These are phyloP conservation scores for Deilephila elpenor DNA, from an alignment of 2,888 invertebrate genomes.

Conservation along the genomic window DNA sequence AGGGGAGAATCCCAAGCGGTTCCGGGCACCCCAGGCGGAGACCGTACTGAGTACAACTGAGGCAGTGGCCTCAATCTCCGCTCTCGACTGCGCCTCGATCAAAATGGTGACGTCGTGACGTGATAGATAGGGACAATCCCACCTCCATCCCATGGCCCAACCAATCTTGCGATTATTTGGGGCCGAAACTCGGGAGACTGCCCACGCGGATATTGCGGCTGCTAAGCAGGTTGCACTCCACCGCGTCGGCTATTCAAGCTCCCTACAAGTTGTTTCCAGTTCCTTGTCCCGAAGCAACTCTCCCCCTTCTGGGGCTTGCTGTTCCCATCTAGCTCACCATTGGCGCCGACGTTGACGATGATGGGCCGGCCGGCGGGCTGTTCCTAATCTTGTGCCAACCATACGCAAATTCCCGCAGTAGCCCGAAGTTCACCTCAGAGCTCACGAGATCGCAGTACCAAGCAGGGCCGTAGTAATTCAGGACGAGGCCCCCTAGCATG, in stretches of 20 bases:
- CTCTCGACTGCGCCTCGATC: slow-evolving; percentile 37
- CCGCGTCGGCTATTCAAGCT: no score
- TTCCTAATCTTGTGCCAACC: neutral
- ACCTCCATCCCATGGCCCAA: no score
- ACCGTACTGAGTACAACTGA: slow-evolving; percentile 20
- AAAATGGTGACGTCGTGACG: slow-evolving; percentile 45
- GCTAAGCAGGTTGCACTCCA: no score
- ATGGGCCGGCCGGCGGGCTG: no score
- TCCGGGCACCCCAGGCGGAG: slow-evolving; percentile 36
- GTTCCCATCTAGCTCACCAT: no score
- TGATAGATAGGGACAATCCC: neutral
- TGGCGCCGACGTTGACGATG: neutral
- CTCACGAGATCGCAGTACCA: neutral
- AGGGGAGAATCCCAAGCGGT: slow-evolving; percentile 41
- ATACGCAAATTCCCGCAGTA: neutral
- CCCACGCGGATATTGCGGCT: no score
- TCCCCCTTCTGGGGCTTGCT: neutral
- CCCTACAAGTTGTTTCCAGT: no score
- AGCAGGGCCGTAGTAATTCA: neutral
- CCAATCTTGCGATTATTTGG: no score
- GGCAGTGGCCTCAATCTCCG: slow-evolving; percentile 34
- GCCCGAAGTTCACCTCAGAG: neutral
- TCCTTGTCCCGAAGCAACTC: neutral
- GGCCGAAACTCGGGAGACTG: no score
- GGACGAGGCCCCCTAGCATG: slow-evolving; percentile 17